Percentiles rank a stretch among this genome's conserved stretches.
phyloP scores from a whole-genome alignment of 2,888 invertebrate species.

The Thelaira solivaga region DNA sequence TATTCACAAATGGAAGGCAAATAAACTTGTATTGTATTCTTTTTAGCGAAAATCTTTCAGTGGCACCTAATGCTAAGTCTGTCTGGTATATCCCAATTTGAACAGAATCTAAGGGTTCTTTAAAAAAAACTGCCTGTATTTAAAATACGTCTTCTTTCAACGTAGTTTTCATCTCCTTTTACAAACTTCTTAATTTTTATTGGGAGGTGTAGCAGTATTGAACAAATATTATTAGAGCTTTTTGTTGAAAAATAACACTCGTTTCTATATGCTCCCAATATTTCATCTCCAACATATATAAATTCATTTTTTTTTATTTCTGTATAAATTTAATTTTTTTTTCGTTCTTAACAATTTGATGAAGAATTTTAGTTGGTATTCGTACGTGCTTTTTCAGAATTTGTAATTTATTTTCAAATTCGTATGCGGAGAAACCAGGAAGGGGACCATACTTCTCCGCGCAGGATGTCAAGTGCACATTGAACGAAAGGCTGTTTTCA shows the following conservation, averaged over 20 bases:
- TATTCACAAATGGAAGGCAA: constrained; percentile 20
- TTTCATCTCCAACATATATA: constrained; percentile 5
- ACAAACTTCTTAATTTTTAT: constrained; percentile 17
- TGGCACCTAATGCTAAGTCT: constrained; percentile 11
- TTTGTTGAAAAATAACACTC: constrained; percentile 17
- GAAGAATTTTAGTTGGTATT: constrained; percentile 8
- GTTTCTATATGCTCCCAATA: constrained; percentile 2
- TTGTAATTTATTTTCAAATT: constrained; percentile 22
- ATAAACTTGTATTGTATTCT: constrained; percentile 19
- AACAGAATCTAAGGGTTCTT: constrained; percentile 25
- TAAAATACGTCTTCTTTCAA: constrained; percentile 25
- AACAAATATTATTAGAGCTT: constrained; percentile 13
- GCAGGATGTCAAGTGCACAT: constrained; percentile 22
- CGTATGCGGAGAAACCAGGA: not conserved
- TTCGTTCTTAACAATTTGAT: constrained; percentile 11
- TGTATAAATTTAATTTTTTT: not conserved
- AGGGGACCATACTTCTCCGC: constrained; percentile 22
- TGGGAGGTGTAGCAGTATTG: constrained; percentile 3
- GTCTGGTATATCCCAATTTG: constrained; percentile 17
- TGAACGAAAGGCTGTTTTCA: constrained; percentile 3
- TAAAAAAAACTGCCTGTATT: constrained; percentile 8
- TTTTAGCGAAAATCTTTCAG: constrained; percentile 16
- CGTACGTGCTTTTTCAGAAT: constrained; percentile 21
- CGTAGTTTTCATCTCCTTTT: constrained; percentile 1
- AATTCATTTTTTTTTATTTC: not conserved